Evolutionary conservation across 2,797 vertebrate genomes (phyloP), one percentile per base, ranked within the genome.

Genomic region (Pangasius krempfi): DNA sequence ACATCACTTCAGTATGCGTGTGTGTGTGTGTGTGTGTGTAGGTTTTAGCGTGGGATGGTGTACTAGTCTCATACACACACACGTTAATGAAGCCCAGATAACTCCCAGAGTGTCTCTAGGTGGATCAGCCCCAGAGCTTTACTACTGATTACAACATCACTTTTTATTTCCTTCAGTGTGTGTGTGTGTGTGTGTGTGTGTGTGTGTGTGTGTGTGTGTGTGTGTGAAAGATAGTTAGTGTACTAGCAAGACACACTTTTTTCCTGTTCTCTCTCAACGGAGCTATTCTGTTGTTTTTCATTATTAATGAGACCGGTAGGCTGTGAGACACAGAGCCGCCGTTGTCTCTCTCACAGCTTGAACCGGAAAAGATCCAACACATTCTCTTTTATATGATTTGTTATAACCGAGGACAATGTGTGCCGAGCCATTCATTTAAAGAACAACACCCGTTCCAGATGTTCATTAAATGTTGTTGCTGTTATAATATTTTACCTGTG

Each of bases 311-410:
- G 75, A 60, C 14, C n/a, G 30, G 47, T 40, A 40, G 9, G 12
- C 62, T 33, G 27, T 3, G 62, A 52, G 44, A 52, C 62, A 50
- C 82, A 22, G n/a, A 52, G 44, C 81, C 14, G 79, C 40, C 25
- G 27, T n/a, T 75, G 30, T 88, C 56, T 70, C 22, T 75, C 52
- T 70, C 82, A 2, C 18, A 62, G 78, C 10, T 60, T 72, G 37
- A 60, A 58, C 64, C 58, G 78, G 50, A 58, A 22, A 54, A 13
- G 37, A 73, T 70, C 64, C 72, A 66, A 4, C 47, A 78, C 37
- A 56, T 70, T 58, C 30, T 85, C 73, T 68, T 79, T 68, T 52
- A 50, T 68, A 68, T 13, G 25, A 85, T 68, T 84, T 54, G 44
- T 50, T 62, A 66, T 66, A 78, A 62, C n/a, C 22, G 5, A 60